Base-by-base conservation (phyloP, 2,888 invertebrate genomes). In the Drosophila falleni region DNA sequence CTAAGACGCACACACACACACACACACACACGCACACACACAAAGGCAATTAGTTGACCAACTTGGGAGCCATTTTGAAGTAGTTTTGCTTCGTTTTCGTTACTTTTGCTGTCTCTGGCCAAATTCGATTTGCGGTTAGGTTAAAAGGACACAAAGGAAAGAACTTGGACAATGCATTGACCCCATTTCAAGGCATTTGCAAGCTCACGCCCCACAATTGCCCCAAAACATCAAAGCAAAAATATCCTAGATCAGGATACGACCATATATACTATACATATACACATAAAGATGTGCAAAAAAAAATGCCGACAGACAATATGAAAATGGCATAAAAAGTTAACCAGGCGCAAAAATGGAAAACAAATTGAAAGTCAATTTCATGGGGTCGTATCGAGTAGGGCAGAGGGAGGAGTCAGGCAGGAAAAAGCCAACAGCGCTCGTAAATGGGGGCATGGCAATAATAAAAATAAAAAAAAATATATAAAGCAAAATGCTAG, bases 301-400 rank as follows among this genome's bases (percentile, higher is more conserved):
- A 35, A 59, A 35, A 59, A 49, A 49, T 39, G 49, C 39, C 63
- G 65, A 53, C 58, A 64, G 56, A 59, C 66, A 70, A 71, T 62
- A 71, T 67, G 67, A 81, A 76, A 76, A 59, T 59, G 75, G 55
- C 83, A 80, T 75, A 82, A 77, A 81, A 80, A 70, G 60, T 44
- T 60, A 82, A 82, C 62, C 63, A 71, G 66, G 75, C 78, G 73
- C 75, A 80, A 86, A 83, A 84, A 72, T 74, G 59, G 68, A 74
- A 74, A 68, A 46, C 70, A 87, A 87, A 87, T 89, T 81, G 87
- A 89, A 87, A 89, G 85, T 74, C 73, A 89, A 84, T 85, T 87
- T 84, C 51, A 64, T 35, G 75, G 63, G 69, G 42, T 58, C 41
- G 23, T 31, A 56, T 10, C 5, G n/a, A 33, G 31, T 9, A 13